Evolutionary conservation across 2,113 vertebrate species (phyloP).

Genomic region (Poicephalus meyeri): DNA sequence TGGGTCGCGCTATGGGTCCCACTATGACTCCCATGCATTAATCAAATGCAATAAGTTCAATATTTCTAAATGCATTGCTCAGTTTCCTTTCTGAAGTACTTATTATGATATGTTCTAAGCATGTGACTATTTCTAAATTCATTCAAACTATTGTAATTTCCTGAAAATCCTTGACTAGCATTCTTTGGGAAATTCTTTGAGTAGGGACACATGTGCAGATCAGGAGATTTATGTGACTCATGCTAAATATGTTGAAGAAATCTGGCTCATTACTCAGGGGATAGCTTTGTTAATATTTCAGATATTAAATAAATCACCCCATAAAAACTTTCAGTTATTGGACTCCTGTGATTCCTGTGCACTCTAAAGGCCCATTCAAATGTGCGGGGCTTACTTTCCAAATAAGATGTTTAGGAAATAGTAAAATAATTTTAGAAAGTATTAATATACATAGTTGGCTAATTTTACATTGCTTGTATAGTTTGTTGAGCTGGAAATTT

Average conservation of each 20-base stretch:
- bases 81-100: constrained; percentile 18
- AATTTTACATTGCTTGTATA: not conserved
- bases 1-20: no score
- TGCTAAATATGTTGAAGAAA: not conserved
- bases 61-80: not conserved
- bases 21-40: no score
- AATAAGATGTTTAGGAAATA: not conserved
- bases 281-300: constrained; percentile 25
- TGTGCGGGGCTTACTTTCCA: not conserved
- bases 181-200: constrained; percentile 67
- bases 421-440: not conserved
- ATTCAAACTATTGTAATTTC: constrained; percentile 69
- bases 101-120: not conserved
- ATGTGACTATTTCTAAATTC: constrained; percentile 51
- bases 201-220: constrained; percentile 39
- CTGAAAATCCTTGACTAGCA: constrained; percentile 52
- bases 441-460: not conserved
- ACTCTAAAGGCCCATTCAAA: not conserved
- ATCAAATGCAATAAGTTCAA: not conserved
- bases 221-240: constrained; percentile 62
- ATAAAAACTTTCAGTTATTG: not conserved
- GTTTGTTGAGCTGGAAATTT: not conserved
- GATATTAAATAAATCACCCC: not conserved
- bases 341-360: not conserved
- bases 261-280: not conserved